Conservation (phyloP, 2,113 vertebrate genomes). For the Capricornis sumatraensis region DNA sequence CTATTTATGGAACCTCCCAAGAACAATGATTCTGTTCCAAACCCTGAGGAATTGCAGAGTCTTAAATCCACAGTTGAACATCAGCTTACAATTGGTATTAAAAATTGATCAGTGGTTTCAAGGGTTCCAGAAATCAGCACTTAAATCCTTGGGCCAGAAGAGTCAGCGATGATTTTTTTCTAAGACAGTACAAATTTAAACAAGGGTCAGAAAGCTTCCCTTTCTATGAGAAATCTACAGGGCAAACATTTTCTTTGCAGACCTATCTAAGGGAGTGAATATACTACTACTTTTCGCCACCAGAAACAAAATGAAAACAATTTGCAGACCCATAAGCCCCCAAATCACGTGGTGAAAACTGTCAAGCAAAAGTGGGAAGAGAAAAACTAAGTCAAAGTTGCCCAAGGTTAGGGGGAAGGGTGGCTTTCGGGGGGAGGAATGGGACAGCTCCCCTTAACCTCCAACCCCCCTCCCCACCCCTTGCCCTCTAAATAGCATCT, state of each 20-base stretch:
- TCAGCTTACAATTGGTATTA: constrained; percentile 48
- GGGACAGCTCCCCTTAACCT: accelerated
- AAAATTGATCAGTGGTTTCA: constrained; percentile 47
- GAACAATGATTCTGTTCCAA: constrained; percentile 14
- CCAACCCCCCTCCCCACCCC: neutral
- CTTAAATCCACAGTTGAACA: constrained; percentile 49
- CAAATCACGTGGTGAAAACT: accelerated
- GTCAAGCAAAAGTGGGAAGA: neutral
- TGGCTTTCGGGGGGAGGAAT: accelerated
- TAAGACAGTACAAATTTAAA: neutral
- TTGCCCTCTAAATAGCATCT: neutral
- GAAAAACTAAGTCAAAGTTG: neutral
- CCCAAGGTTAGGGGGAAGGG: too few relatives aligned
- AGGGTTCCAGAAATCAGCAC: neutral
- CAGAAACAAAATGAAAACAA: neutral
- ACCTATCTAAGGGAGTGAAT: neutral
- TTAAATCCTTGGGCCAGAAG: neutral
- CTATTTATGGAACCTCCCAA: neutral
- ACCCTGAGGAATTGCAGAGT: constrained; percentile 3
- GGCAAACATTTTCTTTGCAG: neutral
- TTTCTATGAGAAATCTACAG: neutral
- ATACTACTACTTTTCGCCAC: neutral
- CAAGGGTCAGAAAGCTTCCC: neutral
- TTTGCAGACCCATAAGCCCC: neutral
- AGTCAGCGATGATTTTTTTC: neutral